Percentiles rank a stretch among this genome's conserved stretches.
Conservation (phyloP, 1,140 invertebrate species). For the Drosophila oshimai region DNA sequence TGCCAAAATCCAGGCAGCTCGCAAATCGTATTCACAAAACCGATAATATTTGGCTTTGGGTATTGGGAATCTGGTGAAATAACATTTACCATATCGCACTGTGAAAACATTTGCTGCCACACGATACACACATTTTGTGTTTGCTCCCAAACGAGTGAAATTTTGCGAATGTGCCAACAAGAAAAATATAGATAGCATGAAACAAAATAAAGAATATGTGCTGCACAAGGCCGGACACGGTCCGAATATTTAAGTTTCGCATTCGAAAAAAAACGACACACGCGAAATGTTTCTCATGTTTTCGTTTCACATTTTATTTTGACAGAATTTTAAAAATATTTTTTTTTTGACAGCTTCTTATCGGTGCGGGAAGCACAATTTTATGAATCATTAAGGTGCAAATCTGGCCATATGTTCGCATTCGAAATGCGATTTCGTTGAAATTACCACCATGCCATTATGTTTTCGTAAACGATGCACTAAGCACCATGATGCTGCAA, state of each 20-base stretch:
- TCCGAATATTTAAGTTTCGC: conserved; percentile 21
- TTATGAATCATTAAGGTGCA: conserved; percentile 64
- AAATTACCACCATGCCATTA: conserved; percentile 34
- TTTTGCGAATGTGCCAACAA: conserved; percentile 63
- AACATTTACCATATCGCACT: conserved; percentile 25
- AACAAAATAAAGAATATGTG: conserved; percentile 18
- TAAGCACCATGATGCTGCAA: conserved; percentile 27
- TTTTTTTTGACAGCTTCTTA: conserved; percentile 15
- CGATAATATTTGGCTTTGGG: conserved; percentile 26
- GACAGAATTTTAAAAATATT: conserved; percentile 25
- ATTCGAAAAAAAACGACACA: conserved; percentile 33
- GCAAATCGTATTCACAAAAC: neutral
- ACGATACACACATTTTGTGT: conserved; percentile 14
- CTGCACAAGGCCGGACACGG: conserved; percentile 51
- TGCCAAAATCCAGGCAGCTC: conserved; percentile 6
- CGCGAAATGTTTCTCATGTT: conserved; percentile 42
- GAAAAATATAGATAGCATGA: neutral
- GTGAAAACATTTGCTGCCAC: conserved; percentile 23
- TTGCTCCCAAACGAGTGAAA: conserved; percentile 39
- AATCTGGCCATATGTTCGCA: conserved; percentile 32
- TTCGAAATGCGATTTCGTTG: conserved; percentile 23
- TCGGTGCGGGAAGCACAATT: conserved; percentile 40
- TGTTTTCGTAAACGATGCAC: conserved; percentile 26
- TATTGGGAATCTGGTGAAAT: conserved; percentile 29
- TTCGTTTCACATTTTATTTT: conserved; percentile 38